These are phyloP conservation scores for Pangasius larnaudii DNA, from an alignment of 2,797 vertebrate genomes.

Conservation along the genomic window DNA sequence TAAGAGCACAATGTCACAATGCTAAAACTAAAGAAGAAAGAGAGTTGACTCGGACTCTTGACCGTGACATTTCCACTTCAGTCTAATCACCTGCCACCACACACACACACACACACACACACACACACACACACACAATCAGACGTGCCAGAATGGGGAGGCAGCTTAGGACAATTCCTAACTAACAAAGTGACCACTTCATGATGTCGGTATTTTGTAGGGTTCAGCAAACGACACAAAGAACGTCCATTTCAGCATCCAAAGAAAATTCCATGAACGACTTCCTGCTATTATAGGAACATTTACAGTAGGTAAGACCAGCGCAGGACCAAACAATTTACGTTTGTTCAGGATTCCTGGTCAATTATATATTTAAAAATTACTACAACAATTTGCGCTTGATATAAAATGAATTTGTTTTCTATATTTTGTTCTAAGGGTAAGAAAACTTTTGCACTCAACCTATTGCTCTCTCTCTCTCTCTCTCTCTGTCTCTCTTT, in stretches of 20 bases:
- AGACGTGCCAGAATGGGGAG: background rate
- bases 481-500: background rate
- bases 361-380: background rate
- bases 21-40: background rate
- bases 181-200: background rate
- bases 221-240: background rate
- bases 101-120: slow-evolving; percentile 5
- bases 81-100: background rate
- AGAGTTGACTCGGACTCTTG: background rate
- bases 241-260: background rate
- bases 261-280: background rate
- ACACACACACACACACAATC: background rate
- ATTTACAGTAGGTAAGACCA: background rate
- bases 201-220: background rate
- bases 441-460: background rate
- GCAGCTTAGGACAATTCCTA: background rate
- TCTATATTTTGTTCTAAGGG: background rate
- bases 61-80: slow-evolving; percentile 4
- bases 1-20: background rate
- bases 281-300: background rate
- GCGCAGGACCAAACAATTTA: background rate
- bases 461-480: background rate
- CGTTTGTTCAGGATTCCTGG: background rate
- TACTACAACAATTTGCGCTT: background rate
- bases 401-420: background rate